Evolutionary conservation across 92 coral and sea anemone genomes (phyloP), one percentile per base, ranked within the genome.

Genomic region (Pocillopora meandrina): DNA sequence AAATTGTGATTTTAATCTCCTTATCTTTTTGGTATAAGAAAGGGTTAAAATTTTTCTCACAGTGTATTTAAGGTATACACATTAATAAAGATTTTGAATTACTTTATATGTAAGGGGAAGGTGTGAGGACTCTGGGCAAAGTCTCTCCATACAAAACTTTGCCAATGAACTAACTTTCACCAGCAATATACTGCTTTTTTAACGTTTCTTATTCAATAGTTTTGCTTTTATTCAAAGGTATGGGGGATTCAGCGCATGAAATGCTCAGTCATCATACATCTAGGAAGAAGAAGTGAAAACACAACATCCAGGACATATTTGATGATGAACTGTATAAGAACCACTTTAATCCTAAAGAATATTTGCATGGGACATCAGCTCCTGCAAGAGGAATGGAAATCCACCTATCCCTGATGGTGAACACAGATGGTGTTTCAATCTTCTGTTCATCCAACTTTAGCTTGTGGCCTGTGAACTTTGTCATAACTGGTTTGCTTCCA

Each of bases 381-480:
- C 20, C 68, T 17, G 79, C 81, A 2, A 88, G 65, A 35, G 23
- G 20, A 77, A 77, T 33, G 64, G 91, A 88, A 67, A 72, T 84
- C 34, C 92, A 89, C 85, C 19, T 84, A 10, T 84, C 86, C 36
- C 18, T 89, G 15, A 79, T 66, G 72, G 23, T 89, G 9, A 89
- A 89, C 77, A 84, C 92, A 52, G 92, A 84, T 80, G 92, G 86
- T 34, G 89, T 89, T 3, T 75, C 92, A 9, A 49, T 89, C 20
- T 89, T 89, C 85, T 71, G 78, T 10, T 89, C 92, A 13, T 89
- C 92, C 6, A 89, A 79, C 64, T 89, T 78, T 68, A 67, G 88
- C 26, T 18, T 89, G 9, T 89, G 89, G 83, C 89, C 92, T 16
- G 82, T 89, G n/a, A 84, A 84, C 76, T 66, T 84, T 12, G 10